These are phyloP conservation scores for Arge pagana DNA, from an alignment of 2,888 invertebrate species.

Conservation along the genomic window DNA sequence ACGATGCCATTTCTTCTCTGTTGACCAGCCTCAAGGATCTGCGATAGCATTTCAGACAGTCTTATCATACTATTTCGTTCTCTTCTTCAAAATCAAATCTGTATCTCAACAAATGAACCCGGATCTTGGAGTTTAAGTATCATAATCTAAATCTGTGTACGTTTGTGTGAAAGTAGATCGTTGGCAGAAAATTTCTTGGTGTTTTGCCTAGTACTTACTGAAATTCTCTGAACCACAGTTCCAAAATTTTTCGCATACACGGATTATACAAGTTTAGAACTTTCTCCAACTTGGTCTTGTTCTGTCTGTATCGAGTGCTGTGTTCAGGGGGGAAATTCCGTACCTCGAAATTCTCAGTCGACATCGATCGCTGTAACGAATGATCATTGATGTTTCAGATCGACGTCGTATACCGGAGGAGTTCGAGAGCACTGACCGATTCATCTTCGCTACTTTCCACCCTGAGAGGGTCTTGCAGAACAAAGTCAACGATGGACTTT, in stretches of 20 bases:
- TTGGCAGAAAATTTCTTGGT: too few species aligned
- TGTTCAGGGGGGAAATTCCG: constrained; percentile 34
- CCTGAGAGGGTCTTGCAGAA: constrained; percentile 74
- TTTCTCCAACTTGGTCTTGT: constrained; percentile 61
- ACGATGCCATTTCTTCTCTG: constrained; percentile 62
- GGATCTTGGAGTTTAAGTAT: too few species aligned
- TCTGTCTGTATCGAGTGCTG: constrained; percentile 37
- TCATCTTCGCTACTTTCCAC: constrained; percentile 31
- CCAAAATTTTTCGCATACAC: constrained; percentile 77
- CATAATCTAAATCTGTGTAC: too few species aligned
- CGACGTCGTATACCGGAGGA: too few species aligned
- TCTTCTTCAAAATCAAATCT: constrained; percentile 8
- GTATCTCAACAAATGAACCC: too few species aligned
- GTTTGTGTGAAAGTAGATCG: too few species aligned
- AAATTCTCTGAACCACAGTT: constrained; percentile 81
- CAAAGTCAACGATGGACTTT: constrained; percentile 91
- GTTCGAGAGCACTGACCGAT: too few species aligned
- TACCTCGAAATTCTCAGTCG: constrained; percentile 35
- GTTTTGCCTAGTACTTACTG: constrained; percentile 66
- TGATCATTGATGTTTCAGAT: neutral
- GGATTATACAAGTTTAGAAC: constrained; percentile 79
- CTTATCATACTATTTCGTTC: neutral
- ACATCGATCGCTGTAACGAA: constrained; percentile 25
- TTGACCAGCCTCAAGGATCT: constrained; percentile 69
- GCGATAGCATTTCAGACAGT: constrained; percentile 4